phyloP scores from a whole-genome alignment of 2,113 vertebrate species.

The Cheilinus undulatus region DNA sequence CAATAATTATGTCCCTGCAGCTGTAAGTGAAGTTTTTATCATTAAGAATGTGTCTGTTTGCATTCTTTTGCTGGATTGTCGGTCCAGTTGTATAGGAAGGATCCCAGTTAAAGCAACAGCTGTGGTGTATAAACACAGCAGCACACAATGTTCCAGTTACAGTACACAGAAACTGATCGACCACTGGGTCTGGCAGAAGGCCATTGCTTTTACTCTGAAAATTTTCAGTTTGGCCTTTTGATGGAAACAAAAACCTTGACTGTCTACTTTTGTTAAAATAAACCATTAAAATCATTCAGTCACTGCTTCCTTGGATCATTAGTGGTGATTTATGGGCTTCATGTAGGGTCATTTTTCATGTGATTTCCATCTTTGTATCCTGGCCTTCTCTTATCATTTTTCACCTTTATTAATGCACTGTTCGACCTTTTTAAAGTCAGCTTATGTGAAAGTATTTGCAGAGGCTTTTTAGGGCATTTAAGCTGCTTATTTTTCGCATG shows the following conservation, averaged over 20 bases:
- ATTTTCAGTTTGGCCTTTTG: background rate
- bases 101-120: constrained; percentile 24
- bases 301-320: constrained; percentile 1
- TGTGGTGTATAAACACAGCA: constrained; percentile 33
- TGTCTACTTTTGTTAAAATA: constrained; percentile 7
- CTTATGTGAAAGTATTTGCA: background rate
- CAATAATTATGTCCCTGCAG: background rate
- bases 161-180: constrained; percentile 4
- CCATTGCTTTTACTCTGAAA: constrained; percentile 25
- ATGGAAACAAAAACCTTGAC: background rate
- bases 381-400: background rate
- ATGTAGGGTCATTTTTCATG: background rate
- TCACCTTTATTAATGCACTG: background rate
- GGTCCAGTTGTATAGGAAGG: background rate
- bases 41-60: background rate
- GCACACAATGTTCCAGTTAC: constrained; percentile 33
- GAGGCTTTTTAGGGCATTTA: background rate
- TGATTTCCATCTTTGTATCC: background rate
- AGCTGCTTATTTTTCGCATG: background rate
- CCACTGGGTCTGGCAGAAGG: constrained; percentile 22
- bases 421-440: background rate
- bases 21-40: too few relatives aligned
- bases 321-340: constrained; percentile 9
- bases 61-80: background rate
- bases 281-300: background rate